Evolutionary conservation across 2,888 invertebrate species (phyloP).

Genomic region (Epicampocera succincta): DNA sequence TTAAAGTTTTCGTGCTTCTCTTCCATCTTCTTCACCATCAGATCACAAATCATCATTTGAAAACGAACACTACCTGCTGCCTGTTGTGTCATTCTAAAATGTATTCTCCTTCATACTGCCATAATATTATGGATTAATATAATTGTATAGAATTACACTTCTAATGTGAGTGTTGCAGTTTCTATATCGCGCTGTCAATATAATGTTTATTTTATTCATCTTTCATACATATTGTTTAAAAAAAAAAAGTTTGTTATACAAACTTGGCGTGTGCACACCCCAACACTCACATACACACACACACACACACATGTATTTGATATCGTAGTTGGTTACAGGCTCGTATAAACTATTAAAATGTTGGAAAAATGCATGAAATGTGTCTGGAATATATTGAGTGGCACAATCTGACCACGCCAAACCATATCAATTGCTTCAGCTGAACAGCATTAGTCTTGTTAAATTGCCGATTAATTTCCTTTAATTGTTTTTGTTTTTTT

Average conservation of each 20-base stretch:
- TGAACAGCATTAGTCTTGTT: constrained; percentile 10
- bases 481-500: constrained; percentile 36
- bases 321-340: background rate
- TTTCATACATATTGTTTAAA: constrained; percentile 13
- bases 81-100: background rate
- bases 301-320: background rate
- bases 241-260: background rate
- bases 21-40: background rate
- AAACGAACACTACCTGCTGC: constrained; percentile 5
- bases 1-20: too few species aligned
- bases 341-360: constrained; percentile 14
- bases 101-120: constrained; percentile 7
- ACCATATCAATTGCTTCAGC: constrained; percentile 38
- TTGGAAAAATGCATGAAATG: constrained; percentile 35
- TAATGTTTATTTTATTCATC: constrained; percentile 32
- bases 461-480: constrained; percentile 62
- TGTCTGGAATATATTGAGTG: constrained; percentile 28
- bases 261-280: background rate
- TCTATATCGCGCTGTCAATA: constrained; percentile 24
- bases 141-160: constrained; percentile 50
- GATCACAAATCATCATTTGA: too few species aligned
- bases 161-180: constrained; percentile 1
- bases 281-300: background rate
- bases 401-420: constrained; percentile 1
- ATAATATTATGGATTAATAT: constrained; percentile 40